Conservation (phyloP, 2,113 vertebrate species). For the Cynocephalus volans region DNA sequence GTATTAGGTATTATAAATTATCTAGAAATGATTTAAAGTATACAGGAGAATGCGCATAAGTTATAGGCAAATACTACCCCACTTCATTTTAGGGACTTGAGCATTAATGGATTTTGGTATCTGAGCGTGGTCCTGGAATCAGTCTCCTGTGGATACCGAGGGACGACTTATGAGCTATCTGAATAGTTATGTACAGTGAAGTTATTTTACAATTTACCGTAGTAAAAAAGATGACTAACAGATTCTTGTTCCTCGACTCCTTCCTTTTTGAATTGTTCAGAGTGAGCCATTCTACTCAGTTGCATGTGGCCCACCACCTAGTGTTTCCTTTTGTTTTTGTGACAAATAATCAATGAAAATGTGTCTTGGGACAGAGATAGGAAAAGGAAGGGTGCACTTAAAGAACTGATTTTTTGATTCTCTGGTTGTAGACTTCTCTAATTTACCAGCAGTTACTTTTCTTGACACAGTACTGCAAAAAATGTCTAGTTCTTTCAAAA, state of each 20-base stretch:
- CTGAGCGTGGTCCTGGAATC: too few relatives aligned
- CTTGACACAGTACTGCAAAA: constrained; percentile 19
- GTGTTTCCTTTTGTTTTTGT: constrained; percentile 6
- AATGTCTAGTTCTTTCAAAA: constrained; percentile 45
- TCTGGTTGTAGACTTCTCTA: constrained; percentile 4
- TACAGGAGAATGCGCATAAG: too few relatives aligned
- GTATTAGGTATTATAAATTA: too few relatives aligned
- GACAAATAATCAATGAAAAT: constrained; percentile 54
- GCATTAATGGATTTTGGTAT: too few relatives aligned
- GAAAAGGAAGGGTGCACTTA: neutral
- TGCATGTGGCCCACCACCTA: neutral
- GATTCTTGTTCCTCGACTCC: neutral
- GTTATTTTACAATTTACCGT: constrained; percentile 35
- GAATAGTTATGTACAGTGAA: neutral
- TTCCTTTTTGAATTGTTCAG: constrained; percentile 12
- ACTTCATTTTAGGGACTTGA: too few relatives aligned
- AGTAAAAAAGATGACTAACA: neutral
- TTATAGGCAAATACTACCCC: too few relatives aligned
- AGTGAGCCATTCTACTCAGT: neutral
- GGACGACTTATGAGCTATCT: neutral
- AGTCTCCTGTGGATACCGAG: too few relatives aligned
- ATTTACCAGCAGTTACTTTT: constrained; percentile 22
- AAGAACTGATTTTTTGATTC: constrained; percentile 47
- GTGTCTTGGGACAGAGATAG: neutral
- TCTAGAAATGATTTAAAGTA: too few relatives aligned